Evolutionary conservation across 2,888 invertebrate species (phyloP), one percentile per base, ranked within the genome.

Genomic region (Hoplodrina blanda): DNA sequence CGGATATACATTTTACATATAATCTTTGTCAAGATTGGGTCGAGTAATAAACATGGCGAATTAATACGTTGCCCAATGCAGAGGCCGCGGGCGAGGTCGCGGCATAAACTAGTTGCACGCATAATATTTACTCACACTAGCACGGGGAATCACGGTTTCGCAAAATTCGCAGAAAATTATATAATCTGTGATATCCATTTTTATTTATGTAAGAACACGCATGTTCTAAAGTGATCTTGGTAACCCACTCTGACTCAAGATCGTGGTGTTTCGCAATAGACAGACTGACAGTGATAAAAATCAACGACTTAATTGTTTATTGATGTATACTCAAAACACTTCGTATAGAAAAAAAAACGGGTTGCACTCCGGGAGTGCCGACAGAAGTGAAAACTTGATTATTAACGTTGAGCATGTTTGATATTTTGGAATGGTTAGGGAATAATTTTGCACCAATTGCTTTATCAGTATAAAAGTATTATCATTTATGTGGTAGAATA

Each of bases 131-230:
- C 69, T 20, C 62, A 78, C 57, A 65, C 30, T 57, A 52, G 8
- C 60, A 41, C 57, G 56, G 68, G 62, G 71, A 66, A 77, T 62
- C 61, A 68, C 55, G 46, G 65, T 75, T 78, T 78, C 70, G 73
- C 74, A 76, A 76, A 74, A 63, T 66, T 68, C 50, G 46, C 69
- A 57, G 20, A 71, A 66, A 62, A 57, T 81, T 80, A 80, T 67
- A 69, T 83, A 81, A 80, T 57, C 25, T 44, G 54, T 54, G 63
- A 62, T 70, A 59, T 59, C 53, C 37, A 60, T 15, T 44, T 30
- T 20, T 54, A 17, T 62, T 69, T 81, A 81, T 52, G 62, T 76
- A 71, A 76, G 49, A 25, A 17, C 46, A 46, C 46, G 46, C 15
- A 46, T 46, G 17, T 17, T 46, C 46, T 46, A 46, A 46, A 46